These are phyloP conservation scores for Branchinecta lynchi DNA, from an alignment of 1,140 invertebrate species.

Conservation along the genomic window DNA sequence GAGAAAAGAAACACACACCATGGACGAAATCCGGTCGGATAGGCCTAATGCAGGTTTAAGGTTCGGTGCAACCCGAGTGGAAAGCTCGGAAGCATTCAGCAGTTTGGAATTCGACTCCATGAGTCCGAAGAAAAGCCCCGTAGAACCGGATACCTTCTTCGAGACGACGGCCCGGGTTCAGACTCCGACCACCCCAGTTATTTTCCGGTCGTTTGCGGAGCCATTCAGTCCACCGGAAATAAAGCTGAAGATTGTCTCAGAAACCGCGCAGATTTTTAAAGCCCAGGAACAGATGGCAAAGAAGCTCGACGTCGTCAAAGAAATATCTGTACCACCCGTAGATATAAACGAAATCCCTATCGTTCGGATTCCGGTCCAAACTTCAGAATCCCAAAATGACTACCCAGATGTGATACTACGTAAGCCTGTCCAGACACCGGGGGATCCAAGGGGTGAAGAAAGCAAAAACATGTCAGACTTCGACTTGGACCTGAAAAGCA, in stretches of 20 bases:
- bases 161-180: not conserved
- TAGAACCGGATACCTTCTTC: not conserved
- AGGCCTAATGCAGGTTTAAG: not conserved
- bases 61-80: not conserved
- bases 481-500: not conserved
- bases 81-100: not conserved
- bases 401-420: not conserved
- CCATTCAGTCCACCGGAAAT: conserved; percentile 5
- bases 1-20: too few species aligned
- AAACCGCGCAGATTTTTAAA: conserved; percentile 3
- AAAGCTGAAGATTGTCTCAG: not conserved
- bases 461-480: not conserved
- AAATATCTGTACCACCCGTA: not conserved
- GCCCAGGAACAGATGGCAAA: not conserved
- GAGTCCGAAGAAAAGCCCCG: not conserved
- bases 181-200: not conserved
- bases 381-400: not conserved
- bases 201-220: not conserved
- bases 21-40: not conserved
- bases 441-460: not conserved
- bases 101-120: not conserved
- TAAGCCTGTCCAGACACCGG: not conserved
- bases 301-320: not conserved
- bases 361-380: too few species aligned
- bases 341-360: too few species aligned